Percentiles rank a stretch among this genome's conserved stretches.
Evolutionary conservation across 2,888 invertebrate species (phyloP).

Genomic region (Cynaeus angustus): DNA sequence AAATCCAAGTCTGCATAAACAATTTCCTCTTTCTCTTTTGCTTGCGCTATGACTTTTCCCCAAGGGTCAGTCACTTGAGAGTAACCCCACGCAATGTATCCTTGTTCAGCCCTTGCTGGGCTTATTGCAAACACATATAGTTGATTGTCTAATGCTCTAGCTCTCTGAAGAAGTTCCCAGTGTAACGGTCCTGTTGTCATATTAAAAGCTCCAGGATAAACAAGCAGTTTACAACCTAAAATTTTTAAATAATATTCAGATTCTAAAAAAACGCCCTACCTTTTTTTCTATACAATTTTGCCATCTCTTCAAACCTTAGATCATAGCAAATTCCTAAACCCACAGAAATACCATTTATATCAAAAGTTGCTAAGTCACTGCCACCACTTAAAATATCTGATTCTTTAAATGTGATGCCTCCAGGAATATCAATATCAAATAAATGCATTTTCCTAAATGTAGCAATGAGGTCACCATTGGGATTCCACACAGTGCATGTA

Average conservation of each 20-base stretch:
- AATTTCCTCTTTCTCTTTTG: slow-evolving; percentile 82
- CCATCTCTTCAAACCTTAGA: slow-evolving; percentile 92
- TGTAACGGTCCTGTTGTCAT: slow-evolving; percentile 96
- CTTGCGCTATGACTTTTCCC: slow-evolving; percentile 82
- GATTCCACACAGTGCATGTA: slow-evolving; percentile 91
- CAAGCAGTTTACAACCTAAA: slow-evolving; percentile 85
- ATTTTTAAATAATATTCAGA: too few relatives aligned
- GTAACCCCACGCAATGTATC: slow-evolving; percentile 93
- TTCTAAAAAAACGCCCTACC: neutral
- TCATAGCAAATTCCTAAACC: slow-evolving; percentile 98
- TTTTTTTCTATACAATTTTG: slow-evolving; percentile 78
- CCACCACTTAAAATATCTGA: slow-evolving; percentile 89
- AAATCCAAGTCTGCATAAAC: slow-evolving; percentile 86
- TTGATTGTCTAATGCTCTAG: slow-evolving; percentile 92
- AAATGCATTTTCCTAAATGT: slow-evolving; percentile 93
- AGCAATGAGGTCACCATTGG: slow-evolving; percentile 84
- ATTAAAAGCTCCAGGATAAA: slow-evolving; percentile 97
- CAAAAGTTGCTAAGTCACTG: slow-evolving; percentile 81
- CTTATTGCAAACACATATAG: slow-evolving; percentile 89
- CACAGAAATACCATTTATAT: slow-evolving; percentile 81
- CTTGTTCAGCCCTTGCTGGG: slow-evolving; percentile 85
- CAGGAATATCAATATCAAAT: slow-evolving; percentile 96
- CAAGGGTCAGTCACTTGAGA: slow-evolving; percentile 89
- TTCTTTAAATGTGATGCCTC: slow-evolving; percentile 93
- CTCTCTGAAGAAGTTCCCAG: slow-evolving; percentile 89